Evolutionary conservation across 2,797 vertebrate genomes (phyloP).

Genomic region (Nothura maculosa): DNA sequence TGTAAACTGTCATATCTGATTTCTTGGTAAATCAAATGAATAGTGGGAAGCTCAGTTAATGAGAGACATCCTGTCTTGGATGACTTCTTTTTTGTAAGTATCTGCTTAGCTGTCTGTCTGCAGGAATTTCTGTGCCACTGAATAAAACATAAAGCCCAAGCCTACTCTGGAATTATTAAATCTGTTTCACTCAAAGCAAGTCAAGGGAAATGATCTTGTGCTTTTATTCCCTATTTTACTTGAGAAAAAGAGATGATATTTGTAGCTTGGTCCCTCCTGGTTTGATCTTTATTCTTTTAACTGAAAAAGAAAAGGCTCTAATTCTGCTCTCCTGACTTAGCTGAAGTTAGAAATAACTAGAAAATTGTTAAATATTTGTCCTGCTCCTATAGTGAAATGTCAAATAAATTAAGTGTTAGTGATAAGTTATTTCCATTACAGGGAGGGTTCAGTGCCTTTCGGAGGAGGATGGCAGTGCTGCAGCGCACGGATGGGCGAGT

Average conservation of each 20-base stretch:
- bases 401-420: neutral
- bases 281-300: neutral
- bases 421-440: neutral
- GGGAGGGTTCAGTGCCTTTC: neutral
- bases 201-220: neutral
- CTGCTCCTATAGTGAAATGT: neutral
- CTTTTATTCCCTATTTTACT: neutral
- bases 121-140: neutral
- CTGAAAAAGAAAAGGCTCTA: neutral
- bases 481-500: neutral
- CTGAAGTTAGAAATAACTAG: neutral
- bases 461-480: neutral
- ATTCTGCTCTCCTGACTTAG: neutral
- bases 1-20: slow-evolving; percentile 1
- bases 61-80: neutral
- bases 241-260: neutral
- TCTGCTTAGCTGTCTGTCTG: slow-evolving; percentile 28
- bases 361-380: neutral
- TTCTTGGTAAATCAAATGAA: slow-evolving; percentile 35
- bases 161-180: neutral
- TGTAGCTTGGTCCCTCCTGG: neutral
- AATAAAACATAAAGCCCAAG: slow-evolving; percentile 23
- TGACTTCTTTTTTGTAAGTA: neutral
- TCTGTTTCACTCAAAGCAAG: neutral
- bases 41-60: neutral